Percentiles rank a stretch among this genome's conserved stretches.
phyloP scores from a whole-genome alignment of 2,797 vertebrate species.

The Cossypha heuglini region DNA sequence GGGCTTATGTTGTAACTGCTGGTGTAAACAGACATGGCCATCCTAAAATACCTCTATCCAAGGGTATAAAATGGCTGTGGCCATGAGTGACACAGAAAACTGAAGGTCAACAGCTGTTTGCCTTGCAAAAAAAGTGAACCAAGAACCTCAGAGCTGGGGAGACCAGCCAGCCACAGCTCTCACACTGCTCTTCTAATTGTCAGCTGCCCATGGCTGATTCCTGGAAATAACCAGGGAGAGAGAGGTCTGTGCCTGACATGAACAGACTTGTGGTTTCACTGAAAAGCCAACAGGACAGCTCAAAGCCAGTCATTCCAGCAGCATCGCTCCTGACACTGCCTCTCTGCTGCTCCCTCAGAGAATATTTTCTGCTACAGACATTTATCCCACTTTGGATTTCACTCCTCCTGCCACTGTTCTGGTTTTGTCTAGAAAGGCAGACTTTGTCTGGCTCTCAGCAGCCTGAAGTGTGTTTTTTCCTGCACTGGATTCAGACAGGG shows the following conservation, averaged over 20 bases:
- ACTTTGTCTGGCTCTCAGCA: not conserved
- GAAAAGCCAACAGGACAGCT: constrained; percentile 14
- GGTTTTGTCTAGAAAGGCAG: not conserved
- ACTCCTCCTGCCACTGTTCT: not conserved
- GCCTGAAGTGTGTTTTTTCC: not conserved
- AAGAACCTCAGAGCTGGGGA: not conserved
- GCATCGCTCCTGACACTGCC: not conserved
- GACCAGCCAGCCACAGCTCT: not conserved
- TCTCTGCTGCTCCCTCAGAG: not conserved
- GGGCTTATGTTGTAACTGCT: not conserved
- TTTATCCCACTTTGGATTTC: not conserved
- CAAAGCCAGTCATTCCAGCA: not conserved
- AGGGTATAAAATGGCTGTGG: not conserved
- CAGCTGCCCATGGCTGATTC: not conserved
- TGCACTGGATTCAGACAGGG: rapidly evolving
- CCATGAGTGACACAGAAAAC: not conserved
- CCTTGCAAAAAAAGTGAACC: not conserved
- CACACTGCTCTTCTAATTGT: not conserved
- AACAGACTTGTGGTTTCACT: not conserved
- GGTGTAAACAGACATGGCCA: not conserved
- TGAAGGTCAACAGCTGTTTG: not conserved
- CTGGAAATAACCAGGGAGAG: constrained; percentile 42
- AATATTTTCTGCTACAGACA: not conserved
- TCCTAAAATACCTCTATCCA: not conserved
- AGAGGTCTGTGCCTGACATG: not conserved